Evolutionary conservation across 2,113 vertebrate species (phyloP).

Genomic region (Elgaria multicarinata): DNA sequence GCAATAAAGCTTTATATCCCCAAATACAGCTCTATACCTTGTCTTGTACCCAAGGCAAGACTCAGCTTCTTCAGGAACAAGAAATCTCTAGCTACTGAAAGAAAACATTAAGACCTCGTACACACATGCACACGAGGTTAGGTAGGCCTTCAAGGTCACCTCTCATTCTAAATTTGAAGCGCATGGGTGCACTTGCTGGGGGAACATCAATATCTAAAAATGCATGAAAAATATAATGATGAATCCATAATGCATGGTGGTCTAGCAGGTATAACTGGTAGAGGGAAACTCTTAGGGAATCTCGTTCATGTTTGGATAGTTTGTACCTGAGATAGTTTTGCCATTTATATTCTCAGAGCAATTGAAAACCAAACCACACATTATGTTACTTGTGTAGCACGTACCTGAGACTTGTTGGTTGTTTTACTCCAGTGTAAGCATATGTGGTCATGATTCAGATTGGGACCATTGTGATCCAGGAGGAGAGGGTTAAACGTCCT

Average conservation of each 20-base stretch:
- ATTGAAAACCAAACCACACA: too few species aligned
- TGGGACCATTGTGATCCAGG: too few species aligned
- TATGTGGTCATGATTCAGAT: too few species aligned
- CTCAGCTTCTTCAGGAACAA: background rate
- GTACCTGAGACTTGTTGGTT: too few species aligned
- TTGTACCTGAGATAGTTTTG: background rate
- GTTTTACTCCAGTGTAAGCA: too few species aligned
- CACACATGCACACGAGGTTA: background rate
- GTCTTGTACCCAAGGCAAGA: background rate
- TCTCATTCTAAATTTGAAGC: background rate
- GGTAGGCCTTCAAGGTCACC: background rate
- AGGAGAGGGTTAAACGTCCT: too few species aligned
- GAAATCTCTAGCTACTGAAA: background rate
- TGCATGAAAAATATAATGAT: background rate
- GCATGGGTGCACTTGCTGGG: background rate
- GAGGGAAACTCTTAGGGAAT: background rate
- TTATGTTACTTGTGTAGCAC: too few species aligned
- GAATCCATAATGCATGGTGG: background rate
- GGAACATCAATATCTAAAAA: background rate
- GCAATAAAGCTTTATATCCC: background rate
- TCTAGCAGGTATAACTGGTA: background rate
- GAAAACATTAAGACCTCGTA: background rate
- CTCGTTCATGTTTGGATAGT: background rate
- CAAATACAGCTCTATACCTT: too few species aligned
- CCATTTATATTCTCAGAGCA: background rate